These are phyloP conservation scores for Pundamilia nyererei DNA, from an alignment of 2,113 vertebrate species.

Conservation along the genomic window DNA sequence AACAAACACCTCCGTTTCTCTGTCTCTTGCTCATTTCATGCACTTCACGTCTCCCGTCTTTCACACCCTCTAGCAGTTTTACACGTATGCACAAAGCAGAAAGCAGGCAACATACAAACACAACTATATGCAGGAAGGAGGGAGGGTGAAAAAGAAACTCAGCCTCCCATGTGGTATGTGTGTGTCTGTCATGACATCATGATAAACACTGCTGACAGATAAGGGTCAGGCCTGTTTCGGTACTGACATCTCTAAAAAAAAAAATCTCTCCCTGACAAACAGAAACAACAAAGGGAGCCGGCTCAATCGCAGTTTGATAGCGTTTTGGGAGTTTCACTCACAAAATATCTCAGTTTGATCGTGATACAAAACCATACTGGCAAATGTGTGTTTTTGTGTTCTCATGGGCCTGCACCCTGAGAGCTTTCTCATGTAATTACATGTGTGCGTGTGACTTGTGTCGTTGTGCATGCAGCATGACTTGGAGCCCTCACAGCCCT, in stretches of 20 bases:
- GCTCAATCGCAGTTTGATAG: too few relatives aligned
- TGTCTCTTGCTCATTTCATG: neutral
- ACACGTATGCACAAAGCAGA: neutral
- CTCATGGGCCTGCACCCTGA: neutral
- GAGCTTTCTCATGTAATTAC: neutral
- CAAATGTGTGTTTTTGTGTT: neutral
- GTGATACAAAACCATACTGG: neutral
- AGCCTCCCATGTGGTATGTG: neutral
- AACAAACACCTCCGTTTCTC: neutral
- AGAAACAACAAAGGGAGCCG: neutral
- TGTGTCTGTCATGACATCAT: constrained; percentile 28
- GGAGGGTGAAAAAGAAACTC: neutral
- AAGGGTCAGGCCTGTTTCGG: constrained; percentile 48
- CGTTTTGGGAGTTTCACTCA: too few relatives aligned
- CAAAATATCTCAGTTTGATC: neutral
- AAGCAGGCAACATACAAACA: neutral
- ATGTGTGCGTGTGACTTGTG: neutral
- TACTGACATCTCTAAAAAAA: neutral
- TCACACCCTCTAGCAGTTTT: neutral
- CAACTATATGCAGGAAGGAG: neutral
- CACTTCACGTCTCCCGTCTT: neutral
- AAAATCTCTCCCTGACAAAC: neutral
- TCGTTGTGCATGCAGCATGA: neutral
- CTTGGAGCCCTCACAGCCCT: constrained; percentile 38
- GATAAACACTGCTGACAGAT: constrained; percentile 48